A percentile compares a stretch with the other conserved stretches of the same genome.
Evolutionary conservation across 2,113 vertebrate species (phyloP).

Genomic region (Lipotes vexillifer): DNA sequence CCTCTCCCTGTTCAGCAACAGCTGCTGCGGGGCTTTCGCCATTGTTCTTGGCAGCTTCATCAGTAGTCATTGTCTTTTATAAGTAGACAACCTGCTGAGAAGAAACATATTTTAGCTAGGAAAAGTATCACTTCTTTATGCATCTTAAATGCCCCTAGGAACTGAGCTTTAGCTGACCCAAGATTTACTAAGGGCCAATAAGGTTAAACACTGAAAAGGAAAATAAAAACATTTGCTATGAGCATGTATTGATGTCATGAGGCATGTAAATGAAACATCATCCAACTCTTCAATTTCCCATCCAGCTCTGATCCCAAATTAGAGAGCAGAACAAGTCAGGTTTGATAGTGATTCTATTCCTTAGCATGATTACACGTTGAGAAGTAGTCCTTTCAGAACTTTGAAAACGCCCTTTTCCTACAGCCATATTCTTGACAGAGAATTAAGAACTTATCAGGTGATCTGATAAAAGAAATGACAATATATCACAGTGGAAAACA

Average conservation of each 20-base stretch:
- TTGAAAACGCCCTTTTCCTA: neutral
- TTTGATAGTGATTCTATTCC: neutral
- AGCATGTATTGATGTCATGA: neutral
- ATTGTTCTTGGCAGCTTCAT: constrained; percentile 84
- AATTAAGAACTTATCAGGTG: neutral
- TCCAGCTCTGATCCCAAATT: neutral
- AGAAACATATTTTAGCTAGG: constrained; percentile 36
- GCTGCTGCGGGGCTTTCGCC: constrained; percentile 78
- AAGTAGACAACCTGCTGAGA: constrained; percentile 47
- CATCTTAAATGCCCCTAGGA: neutral
- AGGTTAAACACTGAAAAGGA: neutral
- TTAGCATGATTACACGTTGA: neutral
- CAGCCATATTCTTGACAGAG: neutral
- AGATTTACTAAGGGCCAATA: neutral
- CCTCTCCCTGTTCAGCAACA: constrained; percentile 85
- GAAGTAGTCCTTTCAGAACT: neutral
- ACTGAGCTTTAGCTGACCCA: neutral
- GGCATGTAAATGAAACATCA: neutral
- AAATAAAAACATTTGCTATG: neutral
- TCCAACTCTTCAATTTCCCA: constrained; percentile 6
- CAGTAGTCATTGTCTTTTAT: constrained; percentile 89
- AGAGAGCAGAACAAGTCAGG: neutral
- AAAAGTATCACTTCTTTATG: constrained; percentile 14
- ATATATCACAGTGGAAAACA: neutral
- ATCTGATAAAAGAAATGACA: neutral